These are phyloP conservation scores for Diploscapter pachys DNA, from an alignment of 1,140 invertebrate species.

Conservation along the genomic window DNA sequence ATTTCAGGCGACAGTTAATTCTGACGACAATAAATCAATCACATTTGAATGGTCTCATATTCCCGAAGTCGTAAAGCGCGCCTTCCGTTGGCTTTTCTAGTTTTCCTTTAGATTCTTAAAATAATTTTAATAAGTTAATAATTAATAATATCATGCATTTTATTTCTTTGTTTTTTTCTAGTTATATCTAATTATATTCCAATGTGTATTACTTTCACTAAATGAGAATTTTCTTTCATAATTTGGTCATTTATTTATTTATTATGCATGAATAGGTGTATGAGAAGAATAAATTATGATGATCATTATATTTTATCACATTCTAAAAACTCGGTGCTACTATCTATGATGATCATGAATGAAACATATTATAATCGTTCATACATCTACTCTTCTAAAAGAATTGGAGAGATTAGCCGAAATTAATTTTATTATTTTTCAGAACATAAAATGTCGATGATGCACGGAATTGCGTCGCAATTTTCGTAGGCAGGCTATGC, in stretches of 20 bases:
- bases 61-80: conserved; percentile 31
- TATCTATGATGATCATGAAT: no score
- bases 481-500: no score
- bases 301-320: no score
- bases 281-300: not conserved
- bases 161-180: not conserved
- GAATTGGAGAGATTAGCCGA: no score
- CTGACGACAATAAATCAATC: conserved; percentile 33
- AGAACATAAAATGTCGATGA: no score
- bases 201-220: not conserved
- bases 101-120: not conserved
- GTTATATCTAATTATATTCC: not conserved
- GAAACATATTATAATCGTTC: no score
- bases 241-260: not conserved
- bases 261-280: not conserved
- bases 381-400: no score
- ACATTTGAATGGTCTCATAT: conserved; percentile 40
- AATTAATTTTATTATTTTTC: no score
- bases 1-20: conserved; percentile 34
- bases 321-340: no score
- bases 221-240: not conserved
- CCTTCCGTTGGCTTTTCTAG: conserved; percentile 43
- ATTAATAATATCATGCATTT: not conserved
- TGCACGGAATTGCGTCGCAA: no score
- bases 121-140: not conserved